Evolutionary conservation across 2,797 vertebrate genomes (phyloP).

Genomic region (Siniperca obscura): DNA sequence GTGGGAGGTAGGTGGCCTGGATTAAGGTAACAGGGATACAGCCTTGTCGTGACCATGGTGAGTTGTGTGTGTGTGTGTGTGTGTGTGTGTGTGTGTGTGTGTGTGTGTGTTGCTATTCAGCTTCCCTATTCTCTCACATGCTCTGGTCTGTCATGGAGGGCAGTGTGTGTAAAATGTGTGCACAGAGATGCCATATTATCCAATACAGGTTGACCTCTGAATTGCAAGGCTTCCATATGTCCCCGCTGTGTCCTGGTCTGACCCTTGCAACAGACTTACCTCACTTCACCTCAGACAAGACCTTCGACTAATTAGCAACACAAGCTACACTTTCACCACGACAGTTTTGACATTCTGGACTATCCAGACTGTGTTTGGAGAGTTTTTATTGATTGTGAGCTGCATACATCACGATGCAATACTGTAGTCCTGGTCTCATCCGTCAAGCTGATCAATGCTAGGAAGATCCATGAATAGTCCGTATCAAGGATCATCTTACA

Average conservation of each 20-base stretch:
- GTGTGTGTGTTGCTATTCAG: not conserved
- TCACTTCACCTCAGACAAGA: conserved; percentile 34
- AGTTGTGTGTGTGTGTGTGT: conserved; percentile 6
- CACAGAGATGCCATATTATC: conserved; percentile 12
- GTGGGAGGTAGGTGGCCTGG: conserved; percentile 35
- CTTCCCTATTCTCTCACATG: conserved; percentile 1
- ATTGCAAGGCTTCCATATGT: not conserved
- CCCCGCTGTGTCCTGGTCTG: conserved; percentile 20
- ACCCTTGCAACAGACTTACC: conserved; percentile 11
- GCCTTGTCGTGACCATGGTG: conserved; percentile 39
- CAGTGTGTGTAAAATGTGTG: not conserved
- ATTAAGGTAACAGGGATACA: conserved; percentile 47
- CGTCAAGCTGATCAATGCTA: not conserved
- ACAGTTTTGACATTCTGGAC: conserved; percentile 35
- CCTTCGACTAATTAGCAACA: conserved; percentile 32
- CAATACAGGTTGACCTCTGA: conserved; percentile 2
- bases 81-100: not conserved
- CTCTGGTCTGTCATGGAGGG: not conserved
- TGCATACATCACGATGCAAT: conserved; percentile 13
- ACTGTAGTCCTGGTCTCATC: not conserved
- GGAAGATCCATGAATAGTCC: conserved; percentile 8
- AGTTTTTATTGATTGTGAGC: conserved; percentile 36
- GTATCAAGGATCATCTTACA: not conserved
- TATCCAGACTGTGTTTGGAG: conserved; percentile 14
- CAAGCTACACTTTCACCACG: not conserved